phyloP scores from a whole-genome alignment of 2,113 vertebrate genomes.

The Coptodon bakossiorum region DNA sequence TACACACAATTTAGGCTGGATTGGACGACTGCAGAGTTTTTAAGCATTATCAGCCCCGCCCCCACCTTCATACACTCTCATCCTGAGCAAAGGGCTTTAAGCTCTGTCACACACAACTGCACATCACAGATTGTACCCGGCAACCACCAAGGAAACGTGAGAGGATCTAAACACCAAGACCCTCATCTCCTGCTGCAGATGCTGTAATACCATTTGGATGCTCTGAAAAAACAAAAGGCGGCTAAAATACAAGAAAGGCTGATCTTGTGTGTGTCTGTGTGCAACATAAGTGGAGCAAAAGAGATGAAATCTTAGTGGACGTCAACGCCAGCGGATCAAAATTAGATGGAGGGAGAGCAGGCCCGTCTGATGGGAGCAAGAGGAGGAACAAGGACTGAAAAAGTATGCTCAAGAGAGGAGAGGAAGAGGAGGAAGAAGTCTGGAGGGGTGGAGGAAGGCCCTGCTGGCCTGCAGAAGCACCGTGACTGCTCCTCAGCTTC shows the following conservation, averaged over 20 bases:
- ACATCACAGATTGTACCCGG: not conserved
- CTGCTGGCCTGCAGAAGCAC: not conserved
- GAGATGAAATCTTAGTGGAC: conserved; percentile 49
- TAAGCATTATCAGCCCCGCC: conserved; percentile 50
- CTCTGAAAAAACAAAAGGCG: not conserved
- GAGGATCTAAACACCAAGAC: not conserved
- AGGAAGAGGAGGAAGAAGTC: conserved; percentile 56
- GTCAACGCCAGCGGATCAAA: not conserved
- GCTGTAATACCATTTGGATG: not conserved
- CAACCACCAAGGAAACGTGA: not conserved
- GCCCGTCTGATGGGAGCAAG: not conserved
- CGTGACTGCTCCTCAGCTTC: conserved; percentile 6
- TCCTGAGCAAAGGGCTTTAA: conserved; percentile 38
- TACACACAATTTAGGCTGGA: conserved; percentile 50
- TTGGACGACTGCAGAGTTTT: conserved; percentile 41
- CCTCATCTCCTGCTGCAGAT: not conserved
- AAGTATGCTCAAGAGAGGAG: conserved; percentile 41
- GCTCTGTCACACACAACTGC: conserved; percentile 6
- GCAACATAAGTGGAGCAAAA: not conserved
- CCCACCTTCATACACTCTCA: conserved; percentile 32
- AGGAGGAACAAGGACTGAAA: conserved; percentile 42
- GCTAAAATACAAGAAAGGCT: not conserved
- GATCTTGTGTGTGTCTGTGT: not conserved
- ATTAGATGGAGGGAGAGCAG: conserved; percentile 44
- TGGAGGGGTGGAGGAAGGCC: conserved; percentile 1